Conservation (phyloP, 2,113 vertebrate genomes). For the Nyctereutes procyonoides region DNA sequence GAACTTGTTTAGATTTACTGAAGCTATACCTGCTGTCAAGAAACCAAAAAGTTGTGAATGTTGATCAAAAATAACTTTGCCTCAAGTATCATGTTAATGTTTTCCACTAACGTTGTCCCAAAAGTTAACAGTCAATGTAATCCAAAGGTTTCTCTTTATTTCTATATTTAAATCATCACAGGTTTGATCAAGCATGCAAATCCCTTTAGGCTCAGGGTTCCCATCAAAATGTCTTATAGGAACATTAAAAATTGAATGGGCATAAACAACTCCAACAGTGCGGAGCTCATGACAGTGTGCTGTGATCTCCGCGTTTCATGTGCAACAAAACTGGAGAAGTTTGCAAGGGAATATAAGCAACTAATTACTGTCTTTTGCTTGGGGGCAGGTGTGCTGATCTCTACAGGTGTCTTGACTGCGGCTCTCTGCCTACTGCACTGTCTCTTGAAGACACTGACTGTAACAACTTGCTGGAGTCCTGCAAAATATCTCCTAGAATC, state of each 20-base stretch:
- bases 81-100: slow-evolving; percentile 75
- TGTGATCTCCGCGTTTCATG: slow-evolving; percentile 84
- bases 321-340: slow-evolving; percentile 78
- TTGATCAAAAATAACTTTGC: slow-evolving; percentile 75
- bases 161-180: slow-evolving; percentile 82
- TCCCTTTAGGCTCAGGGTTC: slow-evolving; percentile 80
- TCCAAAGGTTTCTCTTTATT: slow-evolving; percentile 80
- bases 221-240: slow-evolving; percentile 87
- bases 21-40: slow-evolving; percentile 74
- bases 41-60: slow-evolving; percentile 64
- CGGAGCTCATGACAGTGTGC: slow-evolving; percentile 66
- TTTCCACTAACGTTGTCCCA: slow-evolving; percentile 75
- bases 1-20: slow-evolving; percentile 71
- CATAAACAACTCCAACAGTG: slow-evolving; percentile 86
- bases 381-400: slow-evolving; percentile 87
- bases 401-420: slow-evolving; percentile 84
- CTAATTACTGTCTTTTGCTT: slow-evolving; percentile 89
- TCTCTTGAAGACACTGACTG: slow-evolving; percentile 79
- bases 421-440: slow-evolving; percentile 79
- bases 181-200: slow-evolving; percentile 80
- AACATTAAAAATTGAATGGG: slow-evolving; percentile 87
- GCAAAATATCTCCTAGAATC: slow-evolving; percentile 73
- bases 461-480: slow-evolving; percentile 71
- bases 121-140: slow-evolving; percentile 77
- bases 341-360: slow-evolving; percentile 83